Evolutionary conservation across 2,797 vertebrate species (phyloP).

Genomic region (Cercopithecus hamlyni): DNA sequence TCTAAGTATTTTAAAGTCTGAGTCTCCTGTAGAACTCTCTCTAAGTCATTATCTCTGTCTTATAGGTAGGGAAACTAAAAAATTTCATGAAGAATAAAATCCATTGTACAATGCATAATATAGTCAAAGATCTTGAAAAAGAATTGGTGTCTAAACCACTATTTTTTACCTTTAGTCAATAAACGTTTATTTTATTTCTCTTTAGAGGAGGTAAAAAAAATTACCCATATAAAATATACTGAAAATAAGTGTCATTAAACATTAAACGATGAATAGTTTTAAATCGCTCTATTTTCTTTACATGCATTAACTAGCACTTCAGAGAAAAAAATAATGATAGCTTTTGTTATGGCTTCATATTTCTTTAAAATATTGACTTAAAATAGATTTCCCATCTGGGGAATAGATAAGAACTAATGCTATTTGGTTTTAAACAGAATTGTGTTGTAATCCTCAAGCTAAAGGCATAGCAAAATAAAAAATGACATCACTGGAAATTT

Average conservation of each 20-base stretch:
- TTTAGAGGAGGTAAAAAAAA: background rate
- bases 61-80: background rate
- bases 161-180: background rate
- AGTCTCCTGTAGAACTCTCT: background rate
- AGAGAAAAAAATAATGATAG: background rate
- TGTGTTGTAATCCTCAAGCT: background rate
- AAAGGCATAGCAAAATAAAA: background rate
- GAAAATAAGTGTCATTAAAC: background rate
- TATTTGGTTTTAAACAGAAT: background rate
- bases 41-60: background rate
- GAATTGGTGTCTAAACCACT: background rate
- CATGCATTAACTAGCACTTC: background rate
- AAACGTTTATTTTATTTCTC: background rate
- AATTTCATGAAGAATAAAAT: background rate
- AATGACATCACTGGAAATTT: background rate
- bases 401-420: background rate
- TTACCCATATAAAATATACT: background rate
- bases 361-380: conserved; percentile 2
- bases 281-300: background rate
- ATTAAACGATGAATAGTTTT: background rate
- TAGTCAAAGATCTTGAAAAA: background rate
- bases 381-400: background rate
- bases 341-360: background rate
- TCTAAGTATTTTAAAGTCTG: background rate
- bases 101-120: background rate